Evolutionary conservation across 2,888 invertebrate genomes (phyloP).

Genomic region (Embidobia sp.): DNA sequence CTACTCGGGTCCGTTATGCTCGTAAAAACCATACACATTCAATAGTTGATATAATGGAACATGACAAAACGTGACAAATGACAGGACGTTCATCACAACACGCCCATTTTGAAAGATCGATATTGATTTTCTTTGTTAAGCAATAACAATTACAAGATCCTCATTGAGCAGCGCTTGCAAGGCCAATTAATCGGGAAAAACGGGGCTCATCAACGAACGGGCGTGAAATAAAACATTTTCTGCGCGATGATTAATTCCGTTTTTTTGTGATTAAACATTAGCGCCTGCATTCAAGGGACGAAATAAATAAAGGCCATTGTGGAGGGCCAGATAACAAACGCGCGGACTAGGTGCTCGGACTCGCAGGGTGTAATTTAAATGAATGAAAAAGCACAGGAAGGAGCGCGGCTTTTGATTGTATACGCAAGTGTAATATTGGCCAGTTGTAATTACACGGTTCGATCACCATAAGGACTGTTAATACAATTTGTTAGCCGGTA

Average conservation of each 20-base stretch:
- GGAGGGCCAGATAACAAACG: slow-evolving; percentile 46
- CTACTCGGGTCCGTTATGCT: no score
- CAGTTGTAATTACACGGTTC: slow-evolving; percentile 62
- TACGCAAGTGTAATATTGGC: slow-evolving; percentile 50
- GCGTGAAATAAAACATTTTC: slow-evolving; percentile 35
- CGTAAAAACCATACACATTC: no score
- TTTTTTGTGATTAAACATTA: slow-evolving; percentile 36
- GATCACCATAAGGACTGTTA: slow-evolving; percentile 65
- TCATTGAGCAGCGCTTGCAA: no score
- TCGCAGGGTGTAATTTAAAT: slow-evolving; percentile 48
- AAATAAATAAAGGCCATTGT: slow-evolving; percentile 51
- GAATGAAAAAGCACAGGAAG: slow-evolving; percentile 48
- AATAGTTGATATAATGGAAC: no score
- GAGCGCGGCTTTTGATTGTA: slow-evolving; percentile 49
- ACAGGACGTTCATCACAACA: no score
- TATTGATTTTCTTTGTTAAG: no score
- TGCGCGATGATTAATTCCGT: slow-evolving; percentile 34
- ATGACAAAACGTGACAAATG: no score
- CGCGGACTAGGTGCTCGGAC: slow-evolving; percentile 36
- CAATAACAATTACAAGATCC: no score
- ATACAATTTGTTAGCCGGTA: slow-evolving; percentile 63
- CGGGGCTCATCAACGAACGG: slow-evolving; percentile 18
- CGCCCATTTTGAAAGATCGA: no score
- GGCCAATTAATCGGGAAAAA: neutral
- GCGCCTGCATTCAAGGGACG: slow-evolving; percentile 28